Evolutionary conservation across 2,888 invertebrate genomes (phyloP), one percentile per base, ranked within the genome.

Genomic region (Saturnia pavonia): DNA sequence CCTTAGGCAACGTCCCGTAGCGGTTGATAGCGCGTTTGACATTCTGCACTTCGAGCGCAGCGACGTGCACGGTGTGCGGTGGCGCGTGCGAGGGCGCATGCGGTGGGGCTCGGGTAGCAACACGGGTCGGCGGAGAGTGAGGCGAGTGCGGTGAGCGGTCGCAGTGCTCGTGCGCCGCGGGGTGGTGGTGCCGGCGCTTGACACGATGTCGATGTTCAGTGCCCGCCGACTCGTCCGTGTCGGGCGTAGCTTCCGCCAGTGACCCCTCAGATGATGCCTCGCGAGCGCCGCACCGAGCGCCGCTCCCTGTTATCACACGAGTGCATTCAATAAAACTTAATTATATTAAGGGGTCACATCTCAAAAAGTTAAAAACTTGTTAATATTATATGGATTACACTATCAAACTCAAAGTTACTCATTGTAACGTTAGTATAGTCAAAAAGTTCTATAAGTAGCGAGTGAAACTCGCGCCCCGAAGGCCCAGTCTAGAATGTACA

Each of bases 1-100:
- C 99, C 91, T 99, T 99, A 0, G 99, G 99, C 83, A 99, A 94
- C 14, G 99, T 99, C 25, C 99, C 99, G 88, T 99, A 99, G 42
- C 99, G 96, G 90, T 98, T 99, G 77, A 98, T 98, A 67, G 98
- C 98, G 77, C 98, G 96, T 84, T 98, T 97, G 69, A 99, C 99
- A 92, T 99, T 99, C 92, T 98, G 98, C 76, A 98, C 98, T 91
- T 99, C 99, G 78, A 99, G 94, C 34, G 99, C 98, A 70, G 98
- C 99, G 74, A 99, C 97, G 81, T 97, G 97, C 48, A 97, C 96
- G 80, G 48, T 16, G 63, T 25, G 57, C 45, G 69, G 34, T 71
- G 85, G 88, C 85, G 88, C 85, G 63, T 81, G 84, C 54, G 80
- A 74, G 63, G 80, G 70, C 4, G 80, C 78, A 70, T 82, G 67